Conservation (phyloP, 2,888 invertebrate species). For the Gibbula magus region DNA sequence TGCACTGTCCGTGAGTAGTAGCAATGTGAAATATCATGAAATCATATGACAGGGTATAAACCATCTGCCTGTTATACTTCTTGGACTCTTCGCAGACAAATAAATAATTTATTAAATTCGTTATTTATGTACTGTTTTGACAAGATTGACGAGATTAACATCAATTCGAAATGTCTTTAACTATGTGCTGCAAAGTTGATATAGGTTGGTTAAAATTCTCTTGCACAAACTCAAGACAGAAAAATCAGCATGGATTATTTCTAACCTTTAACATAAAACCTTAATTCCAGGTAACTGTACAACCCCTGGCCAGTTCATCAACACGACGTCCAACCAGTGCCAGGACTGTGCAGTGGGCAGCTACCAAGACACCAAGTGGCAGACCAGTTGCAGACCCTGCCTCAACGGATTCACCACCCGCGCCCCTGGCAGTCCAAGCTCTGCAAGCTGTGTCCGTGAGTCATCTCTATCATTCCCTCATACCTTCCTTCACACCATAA, state of each 20-base stretch:
- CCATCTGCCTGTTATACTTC: too few species aligned
- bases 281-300: slow-evolving; percentile 79
- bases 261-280: slow-evolving; percentile 36
- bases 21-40: too few species aligned
- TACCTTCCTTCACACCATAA: too few species aligned
- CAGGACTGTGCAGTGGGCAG: slow-evolving; percentile 81
- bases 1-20: slow-evolving; percentile 51
- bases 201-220: too few species aligned
- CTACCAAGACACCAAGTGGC: slow-evolving; percentile 75
- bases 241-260: slow-evolving; percentile 11
- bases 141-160: too few species aligned
- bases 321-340: slow-evolving; percentile 84
- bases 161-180: too few species aligned
- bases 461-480: neutral
- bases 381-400: slow-evolving; percentile 85
- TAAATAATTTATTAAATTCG: too few species aligned
- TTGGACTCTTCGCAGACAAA: too few species aligned
- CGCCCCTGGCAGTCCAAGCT: neutral
- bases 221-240: too few species aligned
- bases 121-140: too few species aligned
- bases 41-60: too few species aligned
- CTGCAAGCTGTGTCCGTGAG: neutral
- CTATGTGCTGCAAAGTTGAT: too few species aligned
- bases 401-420: slow-evolving; percentile 46
- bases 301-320: slow-evolving; percentile 90